Evolutionary conservation across 2,797 vertebrate species (phyloP).

Genomic region (Tauraco hartlaubi): DNA sequence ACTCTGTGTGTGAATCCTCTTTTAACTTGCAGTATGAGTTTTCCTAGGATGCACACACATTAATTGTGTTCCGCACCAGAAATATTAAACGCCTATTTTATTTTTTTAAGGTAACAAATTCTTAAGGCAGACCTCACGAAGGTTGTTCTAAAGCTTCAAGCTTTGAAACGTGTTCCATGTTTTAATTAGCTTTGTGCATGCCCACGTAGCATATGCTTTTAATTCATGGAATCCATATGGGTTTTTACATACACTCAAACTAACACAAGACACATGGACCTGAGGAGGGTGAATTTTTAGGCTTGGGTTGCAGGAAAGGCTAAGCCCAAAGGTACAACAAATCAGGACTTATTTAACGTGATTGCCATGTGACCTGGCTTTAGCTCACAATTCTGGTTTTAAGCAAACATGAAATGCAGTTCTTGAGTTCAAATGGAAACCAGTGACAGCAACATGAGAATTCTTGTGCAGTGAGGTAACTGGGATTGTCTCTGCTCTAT

Average conservation of each 20-base stretch:
- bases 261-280: not conserved
- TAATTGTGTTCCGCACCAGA: not conserved
- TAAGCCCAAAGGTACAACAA: conserved; percentile 43
- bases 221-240: conserved; percentile 5
- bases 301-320: not conserved
- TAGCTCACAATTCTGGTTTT: not conserved
- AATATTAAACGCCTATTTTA: not conserved
- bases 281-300: not conserved
- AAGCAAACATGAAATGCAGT: not conserved
- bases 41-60: not conserved
- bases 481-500: not conserved
- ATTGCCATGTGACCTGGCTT: not conserved
- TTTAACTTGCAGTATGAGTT: not conserved
- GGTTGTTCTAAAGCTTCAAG: not conserved
- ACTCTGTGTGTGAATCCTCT: not conserved
- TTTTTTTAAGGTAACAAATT: not conserved
- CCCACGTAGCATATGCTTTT: not conserved
- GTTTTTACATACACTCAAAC: not conserved
- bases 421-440: not conserved
- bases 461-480: not conserved
- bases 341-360: not conserved
- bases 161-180: not conserved
- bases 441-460: not conserved
- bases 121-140: not conserved
- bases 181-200: not conserved